Evolutionary conservation across 2,797 vertebrate genomes (phyloP).

Genomic region (Sebastes cheni): DNA sequence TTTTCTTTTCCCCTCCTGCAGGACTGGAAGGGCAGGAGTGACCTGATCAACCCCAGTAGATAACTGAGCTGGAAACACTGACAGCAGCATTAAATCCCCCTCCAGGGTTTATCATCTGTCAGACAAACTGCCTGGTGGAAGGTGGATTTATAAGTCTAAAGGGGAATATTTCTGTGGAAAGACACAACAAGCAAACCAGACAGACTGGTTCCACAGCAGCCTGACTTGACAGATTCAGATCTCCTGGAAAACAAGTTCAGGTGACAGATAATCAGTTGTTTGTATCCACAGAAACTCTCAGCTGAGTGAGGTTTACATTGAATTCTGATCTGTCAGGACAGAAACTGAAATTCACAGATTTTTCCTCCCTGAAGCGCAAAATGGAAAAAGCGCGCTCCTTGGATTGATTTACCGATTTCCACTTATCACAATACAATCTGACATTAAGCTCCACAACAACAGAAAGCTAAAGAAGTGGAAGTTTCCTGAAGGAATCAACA

Average conservation of each 20-base stretch:
- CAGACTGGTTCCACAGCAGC: background rate
- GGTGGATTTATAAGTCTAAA: background rate
- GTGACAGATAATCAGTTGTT: background rate
- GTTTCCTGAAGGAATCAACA: background rate
- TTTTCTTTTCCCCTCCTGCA: background rate
- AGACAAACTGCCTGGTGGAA: background rate
- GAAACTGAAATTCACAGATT: background rate
- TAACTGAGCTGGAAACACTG: background rate
- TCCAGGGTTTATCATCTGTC: background rate
- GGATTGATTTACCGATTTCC: background rate
- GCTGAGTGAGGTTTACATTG: background rate
- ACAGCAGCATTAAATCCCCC: background rate
- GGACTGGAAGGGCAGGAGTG: slow-evolving; percentile 43
- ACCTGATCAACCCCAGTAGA: slow-evolving; percentile 11
- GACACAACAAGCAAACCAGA: background rate
- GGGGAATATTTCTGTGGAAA: background rate
- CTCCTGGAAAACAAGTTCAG: background rate
- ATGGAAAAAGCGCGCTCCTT: background rate
- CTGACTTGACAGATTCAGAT: background rate
- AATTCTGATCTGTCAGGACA: background rate
- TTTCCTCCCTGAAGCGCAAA: background rate
- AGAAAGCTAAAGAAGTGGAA: background rate
- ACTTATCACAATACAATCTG: rapidly evolving
- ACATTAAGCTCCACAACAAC: background rate
- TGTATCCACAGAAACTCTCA: background rate